Base-by-base conservation (phyloP, 2,113 vertebrate species). In the Tursiops truncatus region DNA sequence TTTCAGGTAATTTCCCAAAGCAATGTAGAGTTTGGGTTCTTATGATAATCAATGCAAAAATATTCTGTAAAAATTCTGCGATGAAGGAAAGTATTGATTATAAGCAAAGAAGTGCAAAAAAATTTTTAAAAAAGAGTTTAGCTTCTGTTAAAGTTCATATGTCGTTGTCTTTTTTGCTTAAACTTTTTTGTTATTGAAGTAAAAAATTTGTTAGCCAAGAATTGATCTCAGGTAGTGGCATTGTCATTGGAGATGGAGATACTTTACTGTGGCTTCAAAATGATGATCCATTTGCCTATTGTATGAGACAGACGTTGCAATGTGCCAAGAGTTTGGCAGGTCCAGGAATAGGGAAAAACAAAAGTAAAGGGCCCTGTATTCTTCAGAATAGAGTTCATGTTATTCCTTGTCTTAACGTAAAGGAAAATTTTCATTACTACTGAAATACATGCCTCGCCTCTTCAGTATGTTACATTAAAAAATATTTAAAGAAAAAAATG, bases 1-100 rank as follows among this genome's bases (percentile, higher is more conserved):
- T 80, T 92, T 50, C 80, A 85, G 44, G 60, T 93, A 67, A 82
- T 89, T 97, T 97, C 58, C 67, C 62, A 81, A 80, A 93, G 50
- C 10, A 92, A 67, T 33, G 20, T 50, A 50, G 20, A 28, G 8
- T 91, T 95, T 96, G 56, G 23, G 23, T 80, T 94, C 44, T 92
- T 62, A 85, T 5, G 25, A 80, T 13, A 95, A n/a, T 3, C 41
- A 88, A 62, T 62, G 31, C 17, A 97, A 89, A 94, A 91, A 77
- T 33, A 73, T 9, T 67, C 53, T 53, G 20, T 79, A 83, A 95
- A 95, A 92, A 80, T 83, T 93, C 92, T 76, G 25, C 33, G 80
- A 38, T 26, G 82, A 89, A 92, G 44, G n/a, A 88, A 95, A 86
- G 50, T 31, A 33, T 7, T 83, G 38, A 58, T 71, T 73, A 74